Percentiles rank a stretch among this genome's conserved stretches.
Evolutionary conservation across 2,888 invertebrate species (phyloP).

Genomic region (Ernsta delagoae): DNA sequence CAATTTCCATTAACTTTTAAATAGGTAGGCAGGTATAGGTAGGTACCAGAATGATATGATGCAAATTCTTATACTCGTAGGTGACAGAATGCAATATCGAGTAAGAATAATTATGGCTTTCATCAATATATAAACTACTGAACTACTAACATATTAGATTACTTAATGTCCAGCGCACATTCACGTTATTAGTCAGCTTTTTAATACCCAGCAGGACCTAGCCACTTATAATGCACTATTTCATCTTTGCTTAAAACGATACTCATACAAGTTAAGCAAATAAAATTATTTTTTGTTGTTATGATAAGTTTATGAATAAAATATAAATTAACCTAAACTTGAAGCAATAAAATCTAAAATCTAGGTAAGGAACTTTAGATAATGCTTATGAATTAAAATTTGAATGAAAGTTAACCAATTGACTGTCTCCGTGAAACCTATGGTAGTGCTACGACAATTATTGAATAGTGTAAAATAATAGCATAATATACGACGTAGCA

Average conservation of each 20-base stretch:
- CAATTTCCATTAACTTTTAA: conserved; percentile 27
- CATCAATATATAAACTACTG: conserved; percentile 36
- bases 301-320: too few species aligned
- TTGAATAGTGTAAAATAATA: not conserved
- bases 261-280: too few species aligned
- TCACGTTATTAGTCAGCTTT: conserved; percentile 27
- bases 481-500: conserved; percentile 15
- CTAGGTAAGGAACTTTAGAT: too few species aligned
- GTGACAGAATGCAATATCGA: conserved; percentile 35
- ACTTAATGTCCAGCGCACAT: conserved; percentile 28
- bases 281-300: too few species aligned
- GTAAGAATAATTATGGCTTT: conserved; percentile 37
- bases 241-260: not conserved
- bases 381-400: too few species aligned
- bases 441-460: too few species aligned
- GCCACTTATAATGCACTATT: not conserved
- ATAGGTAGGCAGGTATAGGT: too few species aligned
- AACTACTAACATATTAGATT: conserved; percentile 37
- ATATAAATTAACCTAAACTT: too few species aligned
- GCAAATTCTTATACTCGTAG: conserved; percentile 29
- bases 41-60: conserved; percentile 30
- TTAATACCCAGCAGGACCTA: conserved; percentile 15
- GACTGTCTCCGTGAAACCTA: too few species aligned
- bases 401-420: too few species aligned
- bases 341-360: too few species aligned